A percentile compares a stretch with the other conserved stretches of the same genome.
Conservation (phyloP, 2,113 vertebrate genomes). For the Ciconia boyciana region DNA sequence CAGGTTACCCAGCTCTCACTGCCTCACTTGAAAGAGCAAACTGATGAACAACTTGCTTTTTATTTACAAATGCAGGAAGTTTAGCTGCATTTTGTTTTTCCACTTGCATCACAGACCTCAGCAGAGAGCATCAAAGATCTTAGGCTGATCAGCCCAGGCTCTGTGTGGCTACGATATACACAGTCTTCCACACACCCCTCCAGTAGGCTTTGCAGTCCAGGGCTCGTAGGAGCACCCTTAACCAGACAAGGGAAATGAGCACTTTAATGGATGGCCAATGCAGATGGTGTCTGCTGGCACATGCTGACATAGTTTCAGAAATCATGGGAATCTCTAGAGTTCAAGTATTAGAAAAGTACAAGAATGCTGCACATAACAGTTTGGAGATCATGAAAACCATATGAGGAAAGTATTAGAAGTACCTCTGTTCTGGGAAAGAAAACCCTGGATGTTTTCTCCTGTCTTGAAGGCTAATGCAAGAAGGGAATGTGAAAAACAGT, state of each 20-base stretch:
- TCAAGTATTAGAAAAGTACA: not conserved
- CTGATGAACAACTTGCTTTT: not conserved
- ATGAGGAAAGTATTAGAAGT: not conserved
- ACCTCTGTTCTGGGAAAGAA: not conserved
- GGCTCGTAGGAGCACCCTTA: not conserved
- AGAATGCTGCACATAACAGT: not conserved
- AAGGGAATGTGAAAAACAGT: not conserved
- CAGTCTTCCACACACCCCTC: not conserved
- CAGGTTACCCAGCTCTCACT: not conserved
- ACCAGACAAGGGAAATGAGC: accelerated
- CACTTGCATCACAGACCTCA: not conserved
- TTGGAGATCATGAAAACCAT: not conserved
- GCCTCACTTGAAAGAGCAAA: not conserved
- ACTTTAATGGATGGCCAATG: not conserved
- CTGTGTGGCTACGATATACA: not conserved
- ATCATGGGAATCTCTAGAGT: not conserved
- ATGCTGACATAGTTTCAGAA: not conserved
- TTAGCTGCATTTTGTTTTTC: not conserved
- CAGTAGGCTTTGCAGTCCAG: accelerated
- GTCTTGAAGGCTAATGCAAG: not conserved
- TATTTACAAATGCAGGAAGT: not conserved
- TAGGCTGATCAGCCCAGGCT: not conserved
- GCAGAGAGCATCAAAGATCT: not conserved
- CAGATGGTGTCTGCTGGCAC: not conserved
- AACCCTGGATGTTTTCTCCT: not conserved